Evolutionary conservation across 2,888 invertebrate genomes (phyloP), one percentile per base, ranked within the genome.

Genomic region (Teleiodes luculella): DNA sequence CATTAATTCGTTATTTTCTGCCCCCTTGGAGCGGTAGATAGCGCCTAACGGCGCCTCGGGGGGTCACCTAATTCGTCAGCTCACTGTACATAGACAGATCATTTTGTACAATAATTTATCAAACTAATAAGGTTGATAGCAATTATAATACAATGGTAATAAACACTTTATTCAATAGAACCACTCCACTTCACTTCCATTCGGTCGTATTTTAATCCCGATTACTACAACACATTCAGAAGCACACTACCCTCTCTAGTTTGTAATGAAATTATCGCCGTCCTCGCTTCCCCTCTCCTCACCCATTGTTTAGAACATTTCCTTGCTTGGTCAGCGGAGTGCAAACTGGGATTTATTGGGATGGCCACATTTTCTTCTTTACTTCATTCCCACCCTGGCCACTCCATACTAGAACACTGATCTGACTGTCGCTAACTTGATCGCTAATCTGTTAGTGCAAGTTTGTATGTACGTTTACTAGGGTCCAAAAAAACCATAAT

Each of bases 281-380:
- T 35, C 43, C 28, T 43, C 11, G 28, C 24, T 36, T 36, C 35
- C 48, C 10, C 35, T 49, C 24, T 28, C 49, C 20, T 35, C 16
- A 13, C 20, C 33, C 48, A 48, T 49, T 49, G 49, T 49, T 49
- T 49, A 49, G 31, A 49, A 33, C 35, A 48, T 48, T 35, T 48
- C 49, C 18, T 37, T 49, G 24, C 37, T 49, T 49, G 8, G 33
- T 28, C 49, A 37, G 49, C 37, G 49, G 37, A 49, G 49, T 49
- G 49, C 49, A 49, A 49, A 49, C 49, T 49, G 24, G 58, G 53
- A 62, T 60, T 62, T 62, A 62, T 62, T 56, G 28, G 51, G 51
- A 58, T 56, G 54, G 57, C 58, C 60, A 60, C 60, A 62, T 61
- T 61, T 61, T 61, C 61, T 57, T 57, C 54, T 61, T 62, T 57